These are phyloP conservation scores for Standfussiana lucernea DNA, from an alignment of 2,888 invertebrate genomes.

Conservation along the genomic window DNA sequence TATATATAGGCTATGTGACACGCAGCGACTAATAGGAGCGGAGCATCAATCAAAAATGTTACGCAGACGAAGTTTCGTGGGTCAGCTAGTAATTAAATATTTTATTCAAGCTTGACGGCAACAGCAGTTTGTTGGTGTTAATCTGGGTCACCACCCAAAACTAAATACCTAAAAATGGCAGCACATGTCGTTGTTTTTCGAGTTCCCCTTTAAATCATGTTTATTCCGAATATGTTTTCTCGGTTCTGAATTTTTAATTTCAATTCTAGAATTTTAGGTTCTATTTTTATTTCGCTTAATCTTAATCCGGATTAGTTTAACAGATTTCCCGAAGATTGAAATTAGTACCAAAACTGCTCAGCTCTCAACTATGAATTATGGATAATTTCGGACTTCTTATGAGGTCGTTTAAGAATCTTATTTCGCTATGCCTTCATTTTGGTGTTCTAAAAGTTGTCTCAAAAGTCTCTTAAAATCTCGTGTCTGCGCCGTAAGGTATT, in stretches of 20 bases:
- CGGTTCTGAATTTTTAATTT: conserved; percentile 26
- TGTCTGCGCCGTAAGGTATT: too few relatives aligned
- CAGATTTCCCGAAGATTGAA: conserved; percentile 11
- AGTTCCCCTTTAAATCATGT: conserved; percentile 34
- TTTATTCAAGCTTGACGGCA: not conserved
- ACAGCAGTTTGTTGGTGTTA: not conserved
- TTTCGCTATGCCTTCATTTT: too few relatives aligned
- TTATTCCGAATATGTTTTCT: conserved; percentile 32
- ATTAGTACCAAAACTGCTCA: not conserved
- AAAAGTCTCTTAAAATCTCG: too few relatives aligned
- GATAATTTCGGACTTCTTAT: not conserved
- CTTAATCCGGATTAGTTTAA: conserved; percentile 14
- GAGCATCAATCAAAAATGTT: too few relatives aligned
- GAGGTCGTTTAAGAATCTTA: not conserved
- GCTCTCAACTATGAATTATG: not conserved
- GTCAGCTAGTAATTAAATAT: not conserved
- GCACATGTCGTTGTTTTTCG: conserved; percentile 10
- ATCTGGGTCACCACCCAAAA: too few relatives aligned
- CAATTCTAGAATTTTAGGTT: conserved; percentile 24
- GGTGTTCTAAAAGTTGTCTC: too few relatives aligned
- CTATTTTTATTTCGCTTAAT: conserved; percentile 44
- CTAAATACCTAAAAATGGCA: too few relatives aligned
- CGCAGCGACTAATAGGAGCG: too few relatives aligned
- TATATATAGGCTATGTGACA: too few relatives aligned
- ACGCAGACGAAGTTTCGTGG: too few relatives aligned